Evolutionary conservation across 2,888 invertebrate genomes (phyloP).

Genomic region (Chorisops tibialis): DNA sequence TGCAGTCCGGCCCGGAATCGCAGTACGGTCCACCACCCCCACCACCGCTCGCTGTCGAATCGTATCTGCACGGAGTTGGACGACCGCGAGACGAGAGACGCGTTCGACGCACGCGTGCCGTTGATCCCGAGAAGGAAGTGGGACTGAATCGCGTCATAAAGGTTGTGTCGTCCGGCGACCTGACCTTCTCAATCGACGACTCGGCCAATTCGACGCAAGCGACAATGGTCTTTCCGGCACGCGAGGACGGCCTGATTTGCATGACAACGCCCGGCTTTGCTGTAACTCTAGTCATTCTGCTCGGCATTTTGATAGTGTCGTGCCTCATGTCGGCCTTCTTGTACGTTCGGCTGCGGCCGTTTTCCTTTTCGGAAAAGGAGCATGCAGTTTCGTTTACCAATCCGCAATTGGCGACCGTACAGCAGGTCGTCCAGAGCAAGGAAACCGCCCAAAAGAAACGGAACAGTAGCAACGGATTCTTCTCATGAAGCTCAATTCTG

Average conservation of each 20-base stretch:
- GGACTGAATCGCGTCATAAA: constrained; percentile 85
- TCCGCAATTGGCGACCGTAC: constrained; percentile 27
- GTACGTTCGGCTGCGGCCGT: constrained; percentile 75
- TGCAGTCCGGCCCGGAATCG: constrained; percentile 56
- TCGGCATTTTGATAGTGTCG: constrained; percentile 78
- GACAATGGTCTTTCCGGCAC: constrained; percentile 70
- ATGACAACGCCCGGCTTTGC: constrained; percentile 95
- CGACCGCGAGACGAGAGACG: constrained; percentile 63
- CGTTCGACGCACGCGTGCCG: constrained; percentile 63
- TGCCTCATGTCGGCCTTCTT: constrained; percentile 83
- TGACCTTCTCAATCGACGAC: constrained; percentile 79
- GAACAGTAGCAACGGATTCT: constrained; percentile 3
- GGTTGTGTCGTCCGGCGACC: constrained; percentile 87
- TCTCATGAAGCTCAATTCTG: neutral
- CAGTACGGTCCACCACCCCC: constrained; percentile 69
- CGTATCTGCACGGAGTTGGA: constrained; percentile 63
- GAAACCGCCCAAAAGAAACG: constrained; percentile 4
- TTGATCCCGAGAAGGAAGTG: constrained; percentile 74
- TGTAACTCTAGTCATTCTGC: constrained; percentile 75
- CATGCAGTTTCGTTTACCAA: constrained; percentile 46
- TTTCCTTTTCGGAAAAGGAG: constrained; percentile 55
- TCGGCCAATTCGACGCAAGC: constrained; percentile 58
- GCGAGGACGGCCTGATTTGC: constrained; percentile 72
- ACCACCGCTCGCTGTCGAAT: constrained; percentile 56
- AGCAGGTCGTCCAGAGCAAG: constrained; percentile 14